Base-by-base conservation (phyloP, 1,140 invertebrate species). In the Drosophila funebris region DNA sequence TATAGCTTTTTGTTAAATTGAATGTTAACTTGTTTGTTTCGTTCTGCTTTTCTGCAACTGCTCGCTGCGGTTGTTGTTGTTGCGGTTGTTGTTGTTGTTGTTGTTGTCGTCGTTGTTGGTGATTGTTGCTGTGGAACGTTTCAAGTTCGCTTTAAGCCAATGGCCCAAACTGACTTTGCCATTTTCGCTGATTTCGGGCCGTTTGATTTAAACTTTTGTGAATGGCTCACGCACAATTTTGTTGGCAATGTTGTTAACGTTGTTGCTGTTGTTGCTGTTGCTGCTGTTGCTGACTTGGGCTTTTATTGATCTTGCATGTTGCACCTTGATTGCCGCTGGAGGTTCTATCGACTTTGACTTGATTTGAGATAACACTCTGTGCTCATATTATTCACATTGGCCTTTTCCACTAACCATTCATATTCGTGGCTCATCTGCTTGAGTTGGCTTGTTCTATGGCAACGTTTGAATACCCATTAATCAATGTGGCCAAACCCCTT, bases 21-120 rank as follows among this genome's bases (percentile, higher is more conserved):
- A 88, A 88, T 88, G 83, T 83, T 87, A 88, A 87, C 83, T 88
- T 79, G 83, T 88, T 88, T 83, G 62, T 82, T 85, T 85, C 83
- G 82, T 85, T 85, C 78, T 87, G 81, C 77, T 74, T 85, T 84
- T 83, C 72, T 80, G 80, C 80, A 71, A 62, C 81, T 48, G 50
- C 13, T 13, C n/a, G 50, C 7, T 52, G 53, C 36, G 44, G 64
- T 50, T 43, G 67, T 52, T 62, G 56, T 20, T 11, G 7, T n/a
- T n/a, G n/a, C n/a, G n/a, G n/a, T n/a, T n/a, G n/a, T n/a, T n/a
- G 14, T 44, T 27, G 36, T 33, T 70, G 46, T 37, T 44, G 46
- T 27, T 71, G 56, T 22, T 56, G 71, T 41, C 46, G 69, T 9
- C 39, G 43, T 16, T 52, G 54, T 14, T 68, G 52, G 71, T 53